phyloP scores from a whole-genome alignment of 2,888 invertebrate genomes.

The Drosophila anomalipes region DNA sequence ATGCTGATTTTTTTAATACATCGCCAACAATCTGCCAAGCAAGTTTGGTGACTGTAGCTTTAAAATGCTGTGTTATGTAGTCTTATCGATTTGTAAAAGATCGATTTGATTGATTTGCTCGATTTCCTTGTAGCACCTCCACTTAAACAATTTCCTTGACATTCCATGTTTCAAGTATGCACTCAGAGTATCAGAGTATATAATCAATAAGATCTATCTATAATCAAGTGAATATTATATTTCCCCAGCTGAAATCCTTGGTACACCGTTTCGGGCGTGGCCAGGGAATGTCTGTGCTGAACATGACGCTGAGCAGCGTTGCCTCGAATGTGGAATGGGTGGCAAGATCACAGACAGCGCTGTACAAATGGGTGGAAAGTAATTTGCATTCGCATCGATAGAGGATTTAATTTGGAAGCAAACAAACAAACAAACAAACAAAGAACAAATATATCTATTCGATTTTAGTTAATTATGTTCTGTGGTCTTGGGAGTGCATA shows the following conservation, averaged over 20 bases:
- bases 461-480: constrained; percentile 41
- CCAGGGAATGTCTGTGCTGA: constrained; percentile 84
- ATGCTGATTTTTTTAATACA: background rate
- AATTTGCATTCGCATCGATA: constrained; percentile 83
- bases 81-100: background rate
- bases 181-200: background rate
- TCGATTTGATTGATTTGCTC: background rate
- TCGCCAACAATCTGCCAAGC: background rate
- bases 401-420: constrained; percentile 20
- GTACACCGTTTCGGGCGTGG: constrained; percentile 85
- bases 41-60: no score
- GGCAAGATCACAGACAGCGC: constrained; percentile 83
- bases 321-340: constrained; percentile 86
- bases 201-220: background rate
- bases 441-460: constrained; percentile 8
- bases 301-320: constrained; percentile 85
- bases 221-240: background rate
- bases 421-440: background rate
- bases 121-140: background rate
- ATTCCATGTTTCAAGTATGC: background rate
- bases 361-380: constrained; percentile 85
- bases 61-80: background rate
- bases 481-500: constrained; percentile 22
- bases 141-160: background rate
- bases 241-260: constrained; percentile 84